A percentile compares a stretch with the other conserved stretches of the same genome.
Evolutionary conservation across 2,888 invertebrate genomes (phyloP).

Genomic region (Papilio demoleus): DNA sequence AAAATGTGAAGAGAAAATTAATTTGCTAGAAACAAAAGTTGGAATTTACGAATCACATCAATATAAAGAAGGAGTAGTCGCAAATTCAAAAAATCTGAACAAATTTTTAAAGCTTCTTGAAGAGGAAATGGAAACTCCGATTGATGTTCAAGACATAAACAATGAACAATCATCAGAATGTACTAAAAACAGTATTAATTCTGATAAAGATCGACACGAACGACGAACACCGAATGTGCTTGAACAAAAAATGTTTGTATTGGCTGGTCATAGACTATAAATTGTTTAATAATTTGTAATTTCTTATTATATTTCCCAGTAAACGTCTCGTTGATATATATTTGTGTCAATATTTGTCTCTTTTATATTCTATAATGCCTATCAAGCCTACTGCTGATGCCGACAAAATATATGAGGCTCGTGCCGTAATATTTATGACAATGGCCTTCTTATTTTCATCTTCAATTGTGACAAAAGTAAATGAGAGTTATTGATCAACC

Average conservation of each 20-base stretch:
- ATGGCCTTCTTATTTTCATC: too few species aligned
- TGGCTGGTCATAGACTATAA: conserved; percentile 66
- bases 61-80: conserved; percentile 52
- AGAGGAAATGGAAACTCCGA: conserved; percentile 65
- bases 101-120: conserved; percentile 72
- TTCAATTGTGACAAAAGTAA: too few species aligned
- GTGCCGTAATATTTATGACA: too few species aligned
- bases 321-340: conserved; percentile 32
- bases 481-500: too few species aligned
- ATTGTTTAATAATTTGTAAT: conserved; percentile 8
- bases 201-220: conserved; percentile 25
- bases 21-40: conserved; percentile 60
- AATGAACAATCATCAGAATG: conserved; percentile 18
- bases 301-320: background rate
- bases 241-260: conserved; percentile 58
- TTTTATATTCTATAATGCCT: conserved; percentile 40
- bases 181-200: conserved; percentile 45
- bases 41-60: conserved; percentile 57
- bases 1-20: conserved; percentile 64
- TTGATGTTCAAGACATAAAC: conserved; percentile 47
- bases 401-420: too few species aligned
- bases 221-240: background rate
- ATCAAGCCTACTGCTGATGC: too few species aligned
- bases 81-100: conserved; percentile 65
- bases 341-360: conserved; percentile 38